Evolutionary conservation across 2,113 vertebrate genomes (phyloP).

Genomic region (Callaeas wilsoni): DNA sequence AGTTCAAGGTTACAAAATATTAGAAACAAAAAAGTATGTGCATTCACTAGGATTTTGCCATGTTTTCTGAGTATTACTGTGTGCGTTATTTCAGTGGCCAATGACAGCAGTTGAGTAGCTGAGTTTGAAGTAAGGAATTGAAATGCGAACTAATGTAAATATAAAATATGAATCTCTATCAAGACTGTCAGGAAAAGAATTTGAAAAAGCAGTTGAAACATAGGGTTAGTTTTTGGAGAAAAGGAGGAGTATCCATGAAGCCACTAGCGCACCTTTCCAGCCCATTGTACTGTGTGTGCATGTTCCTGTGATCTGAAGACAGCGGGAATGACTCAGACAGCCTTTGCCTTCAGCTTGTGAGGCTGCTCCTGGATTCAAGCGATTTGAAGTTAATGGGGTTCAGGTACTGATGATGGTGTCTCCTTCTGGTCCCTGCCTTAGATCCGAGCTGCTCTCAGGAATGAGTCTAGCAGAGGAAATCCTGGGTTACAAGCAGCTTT

Average conservation of each 20-base stretch:
- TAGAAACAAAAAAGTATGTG: not conserved
- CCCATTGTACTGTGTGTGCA: not conserved
- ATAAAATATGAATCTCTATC: not conserved
- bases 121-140: not conserved
- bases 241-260: not conserved
- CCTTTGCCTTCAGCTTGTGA: not conserved
- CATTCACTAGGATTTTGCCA: not conserved
- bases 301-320: not conserved
- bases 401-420: not conserved
- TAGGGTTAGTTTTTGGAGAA: not conserved
- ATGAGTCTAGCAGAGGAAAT: not conserved
- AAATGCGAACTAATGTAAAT: not conserved
- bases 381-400: not conserved
- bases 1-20: not conserved
- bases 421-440: not conserved
- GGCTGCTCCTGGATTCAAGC: not conserved
- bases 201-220: not conserved
- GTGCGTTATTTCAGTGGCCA: not conserved
- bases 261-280: not conserved
- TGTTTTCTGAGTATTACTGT: not conserved
- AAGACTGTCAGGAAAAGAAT: rapidly evolving
- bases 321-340: not conserved
- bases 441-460: not conserved
- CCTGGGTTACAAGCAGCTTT: not conserved
- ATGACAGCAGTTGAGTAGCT: not conserved